phyloP scores from a whole-genome alignment of 2,113 vertebrate genomes.

The Bambusicola thoracicus region DNA sequence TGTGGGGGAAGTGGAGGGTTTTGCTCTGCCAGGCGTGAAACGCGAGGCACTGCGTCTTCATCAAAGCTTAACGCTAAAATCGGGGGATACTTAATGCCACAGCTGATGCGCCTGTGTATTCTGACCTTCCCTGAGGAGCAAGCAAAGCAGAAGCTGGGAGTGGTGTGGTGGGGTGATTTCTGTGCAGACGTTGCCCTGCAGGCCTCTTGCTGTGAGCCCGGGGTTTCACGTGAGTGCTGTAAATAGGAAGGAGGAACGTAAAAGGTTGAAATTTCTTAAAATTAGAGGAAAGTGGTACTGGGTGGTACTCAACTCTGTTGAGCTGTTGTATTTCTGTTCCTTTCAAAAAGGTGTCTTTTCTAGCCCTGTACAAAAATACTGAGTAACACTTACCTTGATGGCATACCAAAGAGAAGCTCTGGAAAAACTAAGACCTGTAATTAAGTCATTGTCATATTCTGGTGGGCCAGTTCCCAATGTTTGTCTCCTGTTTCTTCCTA shows the following conservation, averaged over 20 bases:
- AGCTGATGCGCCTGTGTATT: accelerated
- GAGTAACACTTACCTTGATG: background rate
- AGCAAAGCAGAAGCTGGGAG: background rate
- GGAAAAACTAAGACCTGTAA: background rate
- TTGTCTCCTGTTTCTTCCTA: background rate
- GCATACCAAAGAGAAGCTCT: background rate
- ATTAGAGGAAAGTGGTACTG: background rate
- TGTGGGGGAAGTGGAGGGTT: background rate
- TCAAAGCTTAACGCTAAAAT: background rate
- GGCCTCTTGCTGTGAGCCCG: background rate
- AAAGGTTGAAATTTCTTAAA: background rate
- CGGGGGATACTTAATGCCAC: accelerated
- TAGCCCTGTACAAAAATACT: background rate
- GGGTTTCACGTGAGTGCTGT: background rate
- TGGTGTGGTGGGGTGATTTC: accelerated
- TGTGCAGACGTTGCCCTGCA: background rate
- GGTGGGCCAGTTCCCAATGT: background rate
- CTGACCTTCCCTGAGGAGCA: accelerated
- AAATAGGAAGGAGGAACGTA: background rate
- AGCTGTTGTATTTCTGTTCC: background rate
- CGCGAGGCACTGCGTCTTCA: background rate
- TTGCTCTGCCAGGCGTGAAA: accelerated
- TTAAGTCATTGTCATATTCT: background rate
- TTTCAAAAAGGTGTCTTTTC: background rate
- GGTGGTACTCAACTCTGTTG: background rate